Base-by-base conservation (phyloP, 2,888 invertebrate genomes). In the Drosophila diplacantha region DNA sequence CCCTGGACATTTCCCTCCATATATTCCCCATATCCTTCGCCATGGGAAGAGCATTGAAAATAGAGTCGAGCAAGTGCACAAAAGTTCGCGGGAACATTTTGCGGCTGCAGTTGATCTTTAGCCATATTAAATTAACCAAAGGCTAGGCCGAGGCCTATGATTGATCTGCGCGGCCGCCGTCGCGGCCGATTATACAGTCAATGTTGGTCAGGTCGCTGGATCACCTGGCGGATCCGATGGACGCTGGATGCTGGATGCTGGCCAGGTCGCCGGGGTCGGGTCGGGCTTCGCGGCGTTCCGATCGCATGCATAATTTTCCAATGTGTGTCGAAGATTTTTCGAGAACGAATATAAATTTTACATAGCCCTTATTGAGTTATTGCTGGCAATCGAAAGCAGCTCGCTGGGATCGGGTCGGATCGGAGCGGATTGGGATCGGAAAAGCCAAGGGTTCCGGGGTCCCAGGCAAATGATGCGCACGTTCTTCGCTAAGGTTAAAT, bases 111-210 rank as follows among this genome's bases (percentile, higher is more conserved):
- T 74, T 84, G 83, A 84, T 80, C 80, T 80, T 80, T 84, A 80
- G 81, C 83, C 83, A 84, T 80, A 80, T 80, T 80, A 80, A 84
- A 80, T 84, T 84, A 84, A 73, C 81, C 75, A 61, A 80, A 82
- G 78, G 68, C 75, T 70, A 71, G 64, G 63, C 61, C 61, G 41
- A 37, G 62, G 57, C 70, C 64, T 79, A 71, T 81, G 81, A 81
- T 81, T 81, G 81, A 81, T 83, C 81, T 70, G 67, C 73, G 65
- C 73, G 73, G 75, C 54, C 54, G 61, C 65, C 54, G 82, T 80
- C 75, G 52, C 70, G 75, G 67, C 46, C 83, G 83, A 77, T 77
- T 74, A 81, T 69, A 35, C 37, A 59, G 49, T 50, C 37, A 41
- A 64, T 54, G 51, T 38, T 66, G 68, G 77, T 58, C 62, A 58